These are phyloP conservation scores for Pseudomugil gertrudae DNA, from an alignment of 2,797 vertebrate species.

Conservation along the genomic window DNA sequence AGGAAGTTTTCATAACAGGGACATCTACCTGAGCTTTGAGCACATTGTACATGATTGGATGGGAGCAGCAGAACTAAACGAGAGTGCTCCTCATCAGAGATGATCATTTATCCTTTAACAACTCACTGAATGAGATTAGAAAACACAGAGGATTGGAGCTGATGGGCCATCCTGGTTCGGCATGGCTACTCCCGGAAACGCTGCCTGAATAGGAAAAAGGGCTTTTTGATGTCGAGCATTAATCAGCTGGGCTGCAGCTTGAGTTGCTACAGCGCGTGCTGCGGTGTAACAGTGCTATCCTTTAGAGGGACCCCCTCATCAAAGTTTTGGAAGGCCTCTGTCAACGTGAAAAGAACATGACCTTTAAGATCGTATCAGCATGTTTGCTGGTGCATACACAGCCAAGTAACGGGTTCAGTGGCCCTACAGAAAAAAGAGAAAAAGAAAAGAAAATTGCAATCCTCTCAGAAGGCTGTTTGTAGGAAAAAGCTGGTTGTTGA, in stretches of 20 bases:
- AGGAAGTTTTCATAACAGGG: conserved; percentile 36
- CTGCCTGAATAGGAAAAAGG: conserved; percentile 66
- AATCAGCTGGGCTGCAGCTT: conserved; percentile 81
- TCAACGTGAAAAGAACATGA: conserved; percentile 99
- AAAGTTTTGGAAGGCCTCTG: conserved; percentile 97
- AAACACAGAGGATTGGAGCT: conserved; percentile 11
- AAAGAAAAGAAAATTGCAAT: conserved; percentile 79
- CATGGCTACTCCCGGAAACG: conserved; percentile 61
- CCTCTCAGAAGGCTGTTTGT: conserved; percentile 76
- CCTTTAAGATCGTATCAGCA: conserved; percentile 99
- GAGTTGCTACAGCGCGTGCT: conserved; percentile 36
- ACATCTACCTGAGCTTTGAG: conserved; percentile 82
- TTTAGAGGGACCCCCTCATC: conserved; percentile 92
- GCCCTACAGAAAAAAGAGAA: conserved; percentile 82
- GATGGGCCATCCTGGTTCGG: conserved; percentile 63
- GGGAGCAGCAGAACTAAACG: conserved; percentile 51
- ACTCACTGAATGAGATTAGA: conserved; percentile 46
- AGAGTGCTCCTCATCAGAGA: conserved; percentile 55
- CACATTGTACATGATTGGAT: conserved; percentile 90
- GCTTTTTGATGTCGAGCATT: conserved; percentile 83
- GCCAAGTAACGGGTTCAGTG: conserved; percentile 87
- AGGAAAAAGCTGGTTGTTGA: conserved; percentile 82
- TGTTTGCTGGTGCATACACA: conserved; percentile 99
- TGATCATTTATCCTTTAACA: conserved; percentile 71
- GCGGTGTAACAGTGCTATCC: conserved; percentile 81